These are phyloP conservation scores for Holothuria glaberrima DNA, from an alignment of 35 echinoderm and acorn worm genomes.

Conservation along the genomic window DNA sequence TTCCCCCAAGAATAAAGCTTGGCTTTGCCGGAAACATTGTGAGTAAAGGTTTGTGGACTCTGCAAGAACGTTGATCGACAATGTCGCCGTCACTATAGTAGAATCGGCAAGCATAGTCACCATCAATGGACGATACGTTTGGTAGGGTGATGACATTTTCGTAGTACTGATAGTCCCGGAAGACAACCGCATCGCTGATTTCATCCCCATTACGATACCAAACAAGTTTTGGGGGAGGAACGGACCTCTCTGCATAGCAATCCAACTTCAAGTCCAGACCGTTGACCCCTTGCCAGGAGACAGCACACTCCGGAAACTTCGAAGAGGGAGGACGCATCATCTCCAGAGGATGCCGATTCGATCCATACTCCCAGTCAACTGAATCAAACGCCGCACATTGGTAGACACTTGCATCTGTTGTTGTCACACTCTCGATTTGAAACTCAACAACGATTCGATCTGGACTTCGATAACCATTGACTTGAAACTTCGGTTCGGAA, in stretches of 20 bases:
- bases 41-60: conserved; percentile 16
- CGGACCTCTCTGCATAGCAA: conserved; percentile 46
- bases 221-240: conserved; percentile 42
- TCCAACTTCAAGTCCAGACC: background rate
- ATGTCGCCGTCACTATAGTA: conserved; percentile 52
- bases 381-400: conserved; percentile 17
- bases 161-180: conserved; percentile 50
- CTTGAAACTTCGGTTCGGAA: conserved; percentile 12
- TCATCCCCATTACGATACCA: conserved; percentile 25
- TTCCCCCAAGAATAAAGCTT: conserved; percentile 32
- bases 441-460: conserved; percentile 41
- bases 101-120: conserved; percentile 15
- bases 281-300: conserved; percentile 12
- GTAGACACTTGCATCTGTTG: conserved; percentile 37
- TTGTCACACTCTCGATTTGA: background rate
- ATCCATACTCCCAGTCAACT: background rate
- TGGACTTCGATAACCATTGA: background rate
- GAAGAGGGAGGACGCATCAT: conserved; percentile 29
- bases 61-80: conserved; percentile 46
- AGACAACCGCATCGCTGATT: conserved; percentile 6
- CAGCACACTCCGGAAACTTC: conserved; percentile 26
- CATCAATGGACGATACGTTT: conserved; percentile 13
- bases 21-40: background rate
- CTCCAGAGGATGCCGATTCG: conserved; percentile 18
- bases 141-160: conserved; percentile 15